Conservation (phyloP, 1,140 invertebrate species). For the Andrena cerasifolii region DNA sequence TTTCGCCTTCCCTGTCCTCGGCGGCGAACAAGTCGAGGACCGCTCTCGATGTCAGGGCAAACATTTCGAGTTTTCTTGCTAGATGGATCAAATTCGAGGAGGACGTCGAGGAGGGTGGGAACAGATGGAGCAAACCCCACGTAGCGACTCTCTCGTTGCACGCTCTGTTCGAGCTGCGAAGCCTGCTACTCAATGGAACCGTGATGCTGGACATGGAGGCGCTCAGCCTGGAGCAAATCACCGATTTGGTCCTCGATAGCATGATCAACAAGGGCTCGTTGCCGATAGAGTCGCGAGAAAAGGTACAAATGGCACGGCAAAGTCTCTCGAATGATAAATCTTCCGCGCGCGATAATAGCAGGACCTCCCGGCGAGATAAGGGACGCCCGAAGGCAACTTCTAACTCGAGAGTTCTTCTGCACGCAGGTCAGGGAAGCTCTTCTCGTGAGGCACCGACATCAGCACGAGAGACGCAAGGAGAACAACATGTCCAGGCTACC, state of each 20-base stretch:
- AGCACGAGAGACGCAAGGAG: constrained; percentile 93
- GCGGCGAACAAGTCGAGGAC: neutral
- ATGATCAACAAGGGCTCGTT: constrained; percentile 93
- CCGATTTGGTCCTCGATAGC: constrained; percentile 95
- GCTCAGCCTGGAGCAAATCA: constrained; percentile 90
- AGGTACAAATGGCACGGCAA: constrained; percentile 80
- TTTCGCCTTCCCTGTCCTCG: neutral
- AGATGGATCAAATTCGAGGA: constrained; percentile 98
- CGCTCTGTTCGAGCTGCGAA: constrained; percentile 94
- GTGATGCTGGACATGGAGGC: constrained; percentile 97
- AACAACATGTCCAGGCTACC: constrained; percentile 93
- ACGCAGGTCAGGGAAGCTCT: constrained; percentile 91
- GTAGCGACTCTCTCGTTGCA: constrained; percentile 96
- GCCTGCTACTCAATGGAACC: constrained; percentile 93
- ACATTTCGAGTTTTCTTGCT: neutral
- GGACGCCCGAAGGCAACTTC: neutral
- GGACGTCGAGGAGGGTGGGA: constrained; percentile 96
- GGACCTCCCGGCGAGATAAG: too few species aligned
- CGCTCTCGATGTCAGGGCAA: neutral
- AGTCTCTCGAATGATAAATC: neutral
- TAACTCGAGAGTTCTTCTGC: neutral
- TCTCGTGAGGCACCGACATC: constrained; percentile 95
- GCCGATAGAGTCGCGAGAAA: constrained; percentile 89
- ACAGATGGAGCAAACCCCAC: constrained; percentile 97
- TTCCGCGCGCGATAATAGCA: neutral